A percentile compares a stretch with the other conserved stretches of the same genome.
These are phyloP conservation scores for Brachypalpus laphriformis DNA, from an alignment of 2,888 invertebrate species.

Conservation along the genomic window DNA sequence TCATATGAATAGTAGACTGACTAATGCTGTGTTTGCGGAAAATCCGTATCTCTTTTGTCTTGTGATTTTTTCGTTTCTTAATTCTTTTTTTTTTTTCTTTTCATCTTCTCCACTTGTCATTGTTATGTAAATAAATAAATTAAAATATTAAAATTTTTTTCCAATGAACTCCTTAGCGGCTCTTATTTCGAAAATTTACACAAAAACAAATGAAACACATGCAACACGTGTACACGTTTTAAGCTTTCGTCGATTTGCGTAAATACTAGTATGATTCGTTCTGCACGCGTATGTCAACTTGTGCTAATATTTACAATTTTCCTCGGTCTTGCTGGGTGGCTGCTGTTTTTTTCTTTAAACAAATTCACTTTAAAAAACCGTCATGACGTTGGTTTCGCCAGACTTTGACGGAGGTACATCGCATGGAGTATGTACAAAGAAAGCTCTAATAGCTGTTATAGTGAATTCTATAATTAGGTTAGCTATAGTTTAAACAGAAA, in stretches of 20 bases:
- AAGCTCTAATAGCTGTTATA: background rate
- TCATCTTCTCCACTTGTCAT: background rate
- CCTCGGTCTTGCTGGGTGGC: background rate
- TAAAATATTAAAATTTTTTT: background rate
- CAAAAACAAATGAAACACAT: background rate
- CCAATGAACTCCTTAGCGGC: background rate
- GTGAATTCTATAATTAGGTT: background rate
- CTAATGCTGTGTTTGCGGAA: background rate
- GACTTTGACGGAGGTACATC: slow-evolving; percentile 1
- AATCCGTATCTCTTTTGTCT: background rate
- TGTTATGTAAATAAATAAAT: slow-evolving; percentile 9
- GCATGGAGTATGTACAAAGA: background rate
- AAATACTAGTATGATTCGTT: slow-evolving; percentile 4
- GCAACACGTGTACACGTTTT: slow-evolving; percentile 8
- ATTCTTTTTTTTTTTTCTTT: background rate
- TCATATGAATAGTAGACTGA: background rate
- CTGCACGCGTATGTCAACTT: slow-evolving; percentile 13
- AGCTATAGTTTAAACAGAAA: background rate
- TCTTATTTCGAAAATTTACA: no score
- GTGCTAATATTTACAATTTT: slow-evolving; percentile 10
- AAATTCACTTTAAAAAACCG: background rate
- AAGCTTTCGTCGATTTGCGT: background rate
- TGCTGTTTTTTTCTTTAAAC: background rate
- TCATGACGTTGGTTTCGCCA: background rate
- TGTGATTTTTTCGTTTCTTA: background rate